Evolutionary conservation across 2,888 invertebrate species (phyloP), one percentile per base, ranked within the genome.

Genomic region (Eupithecia inturbata): DNA sequence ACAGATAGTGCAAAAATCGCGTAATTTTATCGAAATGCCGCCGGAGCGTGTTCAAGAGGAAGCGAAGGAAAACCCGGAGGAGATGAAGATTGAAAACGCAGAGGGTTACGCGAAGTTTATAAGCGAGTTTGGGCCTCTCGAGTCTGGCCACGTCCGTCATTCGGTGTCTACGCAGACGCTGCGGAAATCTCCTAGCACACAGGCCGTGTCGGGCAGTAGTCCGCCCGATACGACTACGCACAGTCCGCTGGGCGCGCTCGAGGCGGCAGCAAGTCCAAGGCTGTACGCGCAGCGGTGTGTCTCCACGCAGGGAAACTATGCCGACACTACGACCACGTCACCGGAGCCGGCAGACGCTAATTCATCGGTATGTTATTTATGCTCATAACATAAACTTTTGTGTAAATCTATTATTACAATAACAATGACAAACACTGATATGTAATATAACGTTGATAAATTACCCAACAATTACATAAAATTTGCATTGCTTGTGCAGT

Each of bases 211-310:
- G 12, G 88, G 89, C 28, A 83, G 88, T 76, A 89, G 89, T 63
- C 97, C 97, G 9, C 97, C 97, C 0, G 98, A 98, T 84, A 98
- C 98, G 0, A 98, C 98, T 0, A 98, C 98, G 0, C 97, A 97
- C 84, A 97, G 97, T 89, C 97, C 98, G 19, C 93, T 96, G 74
- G 97, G 96, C 72, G 95, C 96, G 6, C 90, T 93, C 63, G 92
- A 91, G 79, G 81, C 88, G 39, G 84, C 85, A 10, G 80, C 82
- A 70, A 82, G 84, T 45, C 84, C 86, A 45, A 82, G 76, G 3
- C 73, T 75, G n/a, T 75, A 87, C 67, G 76, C 84, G 79, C 69
- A 84, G 82, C 78, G 85, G 78, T 57, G 83, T 83, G 39, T 77
- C 81, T 85, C 72, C 77, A 73, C 85, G 60, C 87, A 87, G 76